A percentile compares a stretch with the other conserved stretches of the same genome.
These are phyloP conservation scores for Nannoperca obscura DNA, from an alignment of 2,797 vertebrate species.

Conservation along the genomic window DNA sequence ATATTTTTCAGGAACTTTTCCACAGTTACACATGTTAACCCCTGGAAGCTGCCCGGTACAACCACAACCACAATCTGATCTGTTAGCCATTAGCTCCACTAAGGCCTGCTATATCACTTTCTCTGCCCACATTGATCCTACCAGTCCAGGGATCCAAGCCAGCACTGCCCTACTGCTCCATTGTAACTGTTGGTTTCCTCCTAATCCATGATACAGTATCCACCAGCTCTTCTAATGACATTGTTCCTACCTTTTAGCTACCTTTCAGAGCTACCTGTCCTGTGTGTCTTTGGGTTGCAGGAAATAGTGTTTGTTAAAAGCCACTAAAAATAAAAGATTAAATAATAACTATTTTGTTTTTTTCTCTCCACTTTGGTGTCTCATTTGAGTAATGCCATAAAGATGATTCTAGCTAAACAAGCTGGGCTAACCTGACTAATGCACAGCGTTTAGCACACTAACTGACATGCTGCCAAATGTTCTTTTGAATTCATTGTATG, in stretches of 20 bases:
- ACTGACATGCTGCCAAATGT: background rate
- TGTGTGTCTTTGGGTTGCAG: background rate
- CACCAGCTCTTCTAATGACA: background rate
- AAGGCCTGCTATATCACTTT: background rate
- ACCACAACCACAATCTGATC: background rate
- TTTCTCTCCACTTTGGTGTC: background rate
- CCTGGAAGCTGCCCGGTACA: no score
- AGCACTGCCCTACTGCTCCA: background rate
- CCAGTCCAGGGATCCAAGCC: background rate
- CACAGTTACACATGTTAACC: background rate
- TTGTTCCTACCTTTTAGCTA: background rate
- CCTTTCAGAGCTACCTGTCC: background rate
- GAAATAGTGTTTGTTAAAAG: constrained; percentile 7
- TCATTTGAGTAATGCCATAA: constrained; percentile 5
- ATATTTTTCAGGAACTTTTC: no score
- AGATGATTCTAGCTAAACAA: constrained; percentile 9
- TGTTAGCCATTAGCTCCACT: background rate
- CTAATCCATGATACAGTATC: background rate
- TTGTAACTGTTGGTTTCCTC: background rate
- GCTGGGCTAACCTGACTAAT: constrained; percentile 16
- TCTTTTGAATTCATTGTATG: background rate
- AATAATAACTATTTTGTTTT: background rate
- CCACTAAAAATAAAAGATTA: background rate
- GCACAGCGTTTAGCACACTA: background rate
- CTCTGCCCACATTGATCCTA: constrained; percentile 12